Conservation (phyloP, 2,888 invertebrate species). For the Conus canariensis region DNA sequence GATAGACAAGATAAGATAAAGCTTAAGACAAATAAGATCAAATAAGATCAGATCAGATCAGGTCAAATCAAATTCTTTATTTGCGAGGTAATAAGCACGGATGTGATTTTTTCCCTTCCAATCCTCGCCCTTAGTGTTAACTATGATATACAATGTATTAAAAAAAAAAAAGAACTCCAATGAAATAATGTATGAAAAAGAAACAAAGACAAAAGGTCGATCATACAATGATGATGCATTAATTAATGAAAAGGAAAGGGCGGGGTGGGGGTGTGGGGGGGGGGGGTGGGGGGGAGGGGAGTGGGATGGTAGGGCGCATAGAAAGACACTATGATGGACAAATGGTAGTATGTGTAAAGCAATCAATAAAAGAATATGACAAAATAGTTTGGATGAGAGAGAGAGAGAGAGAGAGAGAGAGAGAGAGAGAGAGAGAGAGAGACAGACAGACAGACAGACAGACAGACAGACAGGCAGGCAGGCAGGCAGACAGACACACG, state of each 20-base stretch:
- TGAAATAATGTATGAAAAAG: neutral
- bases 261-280: too few species aligned
- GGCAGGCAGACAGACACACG: too few species aligned
- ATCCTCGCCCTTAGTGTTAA: too few species aligned
- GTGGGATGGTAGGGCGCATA: too few species aligned
- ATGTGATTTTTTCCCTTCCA: neutral
- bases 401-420: neutral
- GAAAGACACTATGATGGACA: neutral
- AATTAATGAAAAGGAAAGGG: neutral
- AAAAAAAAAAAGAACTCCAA: neutral
- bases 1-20: neutral
- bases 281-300: too few species aligned
- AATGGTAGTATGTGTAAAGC: neutral
- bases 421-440: neutral
- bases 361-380: neutral
- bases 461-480: too few species aligned
- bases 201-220: too few species aligned
- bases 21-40: neutral
- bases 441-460: too few species aligned
- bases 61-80: neutral
- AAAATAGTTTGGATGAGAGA: neutral
- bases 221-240: too few species aligned
- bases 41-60: neutral
- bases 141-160: too few species aligned
- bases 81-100: neutral